Conservation (phyloP, 2,113 vertebrate genomes). For the Microcebus lehilahytsara region DNA sequence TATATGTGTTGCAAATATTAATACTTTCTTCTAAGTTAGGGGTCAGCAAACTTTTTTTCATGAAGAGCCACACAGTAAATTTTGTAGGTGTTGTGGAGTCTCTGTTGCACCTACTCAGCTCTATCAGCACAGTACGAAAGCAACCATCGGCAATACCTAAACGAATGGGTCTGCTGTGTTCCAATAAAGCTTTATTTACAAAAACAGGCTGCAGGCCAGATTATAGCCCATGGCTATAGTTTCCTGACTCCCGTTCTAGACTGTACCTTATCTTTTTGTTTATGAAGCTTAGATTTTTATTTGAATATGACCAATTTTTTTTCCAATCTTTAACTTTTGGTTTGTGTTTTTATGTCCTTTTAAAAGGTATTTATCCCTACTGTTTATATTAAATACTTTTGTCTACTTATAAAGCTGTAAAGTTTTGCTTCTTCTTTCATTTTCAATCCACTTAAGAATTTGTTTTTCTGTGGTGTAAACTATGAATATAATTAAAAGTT, state of each 20-base stretch:
- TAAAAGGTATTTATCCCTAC: background rate
- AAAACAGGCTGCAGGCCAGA: background rate
- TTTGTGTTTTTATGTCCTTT: background rate
- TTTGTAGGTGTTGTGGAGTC: background rate
- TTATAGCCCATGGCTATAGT: background rate
- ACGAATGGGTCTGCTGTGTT: background rate
- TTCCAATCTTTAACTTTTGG: background rate
- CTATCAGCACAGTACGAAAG: background rate
- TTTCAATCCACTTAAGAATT: background rate
- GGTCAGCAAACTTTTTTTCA: background rate
- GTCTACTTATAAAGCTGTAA: background rate
- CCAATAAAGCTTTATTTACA: background rate
- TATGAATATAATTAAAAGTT: background rate
- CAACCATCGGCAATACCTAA: too few species aligned
- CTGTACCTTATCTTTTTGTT: background rate
- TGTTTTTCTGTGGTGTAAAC: background rate
- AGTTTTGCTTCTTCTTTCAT: background rate
- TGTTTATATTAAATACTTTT: background rate
- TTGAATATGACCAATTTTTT: background rate
- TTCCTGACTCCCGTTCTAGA: background rate
- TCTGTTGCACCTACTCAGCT: background rate
- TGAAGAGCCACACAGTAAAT: background rate
- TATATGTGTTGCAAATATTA: background rate
- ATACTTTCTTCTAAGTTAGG: background rate
- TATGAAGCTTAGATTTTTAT: background rate